Evolutionary conservation across 2,888 invertebrate species (phyloP), one percentile per base, ranked within the genome.

Genomic region (Reticulitermes lucifugus): DNA sequence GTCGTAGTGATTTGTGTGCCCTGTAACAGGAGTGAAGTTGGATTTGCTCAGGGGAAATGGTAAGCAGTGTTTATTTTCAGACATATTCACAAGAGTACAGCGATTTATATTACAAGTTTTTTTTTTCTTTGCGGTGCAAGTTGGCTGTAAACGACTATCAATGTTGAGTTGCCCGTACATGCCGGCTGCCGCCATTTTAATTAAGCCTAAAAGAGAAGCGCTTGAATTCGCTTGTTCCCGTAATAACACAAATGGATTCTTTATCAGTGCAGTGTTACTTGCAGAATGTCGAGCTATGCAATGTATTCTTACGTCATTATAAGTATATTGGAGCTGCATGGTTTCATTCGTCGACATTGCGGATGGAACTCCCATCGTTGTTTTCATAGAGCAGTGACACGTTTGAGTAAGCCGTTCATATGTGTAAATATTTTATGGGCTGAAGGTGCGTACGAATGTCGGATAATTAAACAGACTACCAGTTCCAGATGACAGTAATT

Each of bases 181-280:
- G 88, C 88, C 88, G 88, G 88, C 60, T 87, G 87, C 88, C 88
- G 88, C 88, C 88, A 88, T 88, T 87, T 88, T 88, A 14, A 46
- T 77, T 77, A 77, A 46, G n/a, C 77, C 46, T 46, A 77, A 77
- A 77, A n/a, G n/a, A 46, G 77, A 77, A 77, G 77, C 77, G 77
- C n/a, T 77, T 46, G 41, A 46, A 77, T 46, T 22, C 35, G 18
- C 41, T 14, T 12, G 46, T 46, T 77, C 10, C 18, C 18, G 21
- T 41, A 71, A 6, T 41, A 12, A 46, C 7, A 12, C 6, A 77
- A 46, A n/a, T 73, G 6, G 21, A 21, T 12, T 73, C 2, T 35
- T 18, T 18, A 18, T 18, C 55, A 55, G 14, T 55, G 55, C 18
- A 55, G 1, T 55, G 18, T 55, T 55, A 18, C 55, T 18, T 55